phyloP scores from a whole-genome alignment of 1,140 invertebrate species.

The Drosophila pallidifrons region DNA sequence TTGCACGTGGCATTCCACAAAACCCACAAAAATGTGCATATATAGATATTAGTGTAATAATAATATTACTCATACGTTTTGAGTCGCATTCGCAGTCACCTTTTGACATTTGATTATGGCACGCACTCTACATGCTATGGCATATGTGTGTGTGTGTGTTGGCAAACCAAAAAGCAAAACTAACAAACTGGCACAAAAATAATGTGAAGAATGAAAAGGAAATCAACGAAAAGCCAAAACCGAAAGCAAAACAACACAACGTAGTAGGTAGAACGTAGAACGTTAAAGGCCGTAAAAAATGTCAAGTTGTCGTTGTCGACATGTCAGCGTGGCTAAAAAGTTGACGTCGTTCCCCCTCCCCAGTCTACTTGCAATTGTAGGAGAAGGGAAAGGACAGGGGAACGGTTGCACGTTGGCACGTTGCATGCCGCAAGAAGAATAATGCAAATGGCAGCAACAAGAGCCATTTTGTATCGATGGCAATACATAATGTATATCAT shows the following conservation, averaged over 20 bases:
- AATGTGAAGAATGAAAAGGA: constrained; percentile 13
- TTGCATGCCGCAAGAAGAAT: constrained; percentile 46
- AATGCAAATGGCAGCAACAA: constrained; percentile 59
- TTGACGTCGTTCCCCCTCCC: constrained; percentile 19
- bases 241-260: constrained; percentile 28
- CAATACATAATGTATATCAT: constrained; percentile 56
- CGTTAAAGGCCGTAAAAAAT: constrained; percentile 48
- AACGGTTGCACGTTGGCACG: constrained; percentile 14
- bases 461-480: constrained; percentile 54
- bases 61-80: constrained; percentile 17
- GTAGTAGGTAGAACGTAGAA: neutral
- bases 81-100: constrained; percentile 17
- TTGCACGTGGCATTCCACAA: neutral
- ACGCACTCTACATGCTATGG: constrained; percentile 52
- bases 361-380: neutral
- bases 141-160: neutral
- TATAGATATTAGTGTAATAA: constrained; percentile 2
- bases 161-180: constrained; percentile 11
- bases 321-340: constrained; percentile 49
- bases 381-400: neutral
- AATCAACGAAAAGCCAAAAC: constrained; percentile 22
- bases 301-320: constrained; percentile 53
- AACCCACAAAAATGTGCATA: neutral
- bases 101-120: constrained; percentile 72
- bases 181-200: constrained; percentile 41